Percentiles rank a stretch among this genome's conserved stretches.
Evolutionary conservation across 2,797 vertebrate species (phyloP).

Genomic region (Sebastes minor): DNA sequence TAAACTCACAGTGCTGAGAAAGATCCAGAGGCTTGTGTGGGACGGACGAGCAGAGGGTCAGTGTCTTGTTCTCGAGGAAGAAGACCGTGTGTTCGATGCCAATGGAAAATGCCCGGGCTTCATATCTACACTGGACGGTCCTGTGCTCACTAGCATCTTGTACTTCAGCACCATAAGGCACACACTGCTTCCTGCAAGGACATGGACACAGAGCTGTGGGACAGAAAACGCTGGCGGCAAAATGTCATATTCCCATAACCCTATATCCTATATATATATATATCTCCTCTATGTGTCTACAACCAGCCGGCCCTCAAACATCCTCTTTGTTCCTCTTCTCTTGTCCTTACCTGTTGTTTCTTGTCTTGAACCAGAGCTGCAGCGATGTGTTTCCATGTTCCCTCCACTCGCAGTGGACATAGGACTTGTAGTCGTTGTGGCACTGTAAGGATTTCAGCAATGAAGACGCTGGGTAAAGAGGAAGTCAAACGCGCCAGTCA

Average conservation of each 20-base stretch:
- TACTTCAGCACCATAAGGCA: neutral
- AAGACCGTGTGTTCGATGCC: slow-evolving; percentile 20
- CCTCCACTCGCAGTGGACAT: slow-evolving; percentile 71
- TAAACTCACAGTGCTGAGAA: slow-evolving; percentile 63
- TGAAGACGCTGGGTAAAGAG: slow-evolving; percentile 50
- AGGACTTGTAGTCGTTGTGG: slow-evolving; percentile 68
- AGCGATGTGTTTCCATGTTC: neutral
- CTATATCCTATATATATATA: neutral
- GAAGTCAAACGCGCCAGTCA: neutral
- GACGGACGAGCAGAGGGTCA: slow-evolving; percentile 11
- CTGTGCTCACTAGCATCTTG: neutral
- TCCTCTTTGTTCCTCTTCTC: neutral
- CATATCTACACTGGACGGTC: slow-evolving; percentile 53
- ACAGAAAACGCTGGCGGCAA: too few relatives aligned
- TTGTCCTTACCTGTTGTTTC: neutral
- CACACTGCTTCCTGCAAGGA: slow-evolving; percentile 53
- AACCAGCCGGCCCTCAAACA: neutral
- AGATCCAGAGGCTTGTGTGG: slow-evolving; percentile 30
- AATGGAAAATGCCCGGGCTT: rapidly evolving
- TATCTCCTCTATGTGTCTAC: neutral
- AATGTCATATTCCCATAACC: neutral
- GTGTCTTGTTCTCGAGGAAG: slow-evolving; percentile 44
- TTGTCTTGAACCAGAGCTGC: slow-evolving; percentile 44
- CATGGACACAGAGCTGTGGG: slow-evolving; percentile 1
- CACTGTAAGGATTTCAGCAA: slow-evolving; percentile 72